A percentile compares a stretch with the other conserved stretches of the same genome.
Conservation (phyloP, 23 tunicate species). For the Halocynthia aurantium region DNA sequence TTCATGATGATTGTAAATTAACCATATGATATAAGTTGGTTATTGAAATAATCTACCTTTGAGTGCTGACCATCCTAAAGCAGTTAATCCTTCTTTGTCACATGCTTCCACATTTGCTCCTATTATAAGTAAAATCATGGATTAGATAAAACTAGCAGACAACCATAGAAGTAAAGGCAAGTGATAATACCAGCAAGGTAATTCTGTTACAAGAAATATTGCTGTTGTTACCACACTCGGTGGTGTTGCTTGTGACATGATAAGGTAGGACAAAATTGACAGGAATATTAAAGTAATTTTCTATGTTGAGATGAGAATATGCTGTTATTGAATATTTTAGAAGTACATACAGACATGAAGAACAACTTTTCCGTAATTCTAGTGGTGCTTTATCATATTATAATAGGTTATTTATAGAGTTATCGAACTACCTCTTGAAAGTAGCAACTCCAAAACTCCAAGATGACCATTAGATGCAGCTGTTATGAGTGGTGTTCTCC, state of each 20-base stretch:
- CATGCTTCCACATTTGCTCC: conserved; percentile 67
- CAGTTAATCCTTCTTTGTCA: conserved; percentile 93
- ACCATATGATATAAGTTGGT: background rate
- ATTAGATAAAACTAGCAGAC: too few relatives aligned
- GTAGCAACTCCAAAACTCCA: conserved; percentile 57
- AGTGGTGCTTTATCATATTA: too few relatives aligned
- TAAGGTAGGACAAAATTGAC: too few relatives aligned
- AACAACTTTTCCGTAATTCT: too few relatives aligned
- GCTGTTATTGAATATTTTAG: background rate
- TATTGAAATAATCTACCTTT: conserved; percentile 37
- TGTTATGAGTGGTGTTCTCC: conserved; percentile 66
- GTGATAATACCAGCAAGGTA: too few relatives aligned
- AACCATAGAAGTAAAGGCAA: too few relatives aligned
- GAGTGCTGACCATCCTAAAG: conserved; percentile 81
- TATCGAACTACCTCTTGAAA: conserved; percentile 49
- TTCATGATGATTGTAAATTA: background rate
- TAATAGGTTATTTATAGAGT: background rate
- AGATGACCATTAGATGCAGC: conserved; percentile 84
- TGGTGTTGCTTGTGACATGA: too few relatives aligned
- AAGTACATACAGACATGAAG: background rate
- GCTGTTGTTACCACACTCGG: too few relatives aligned
- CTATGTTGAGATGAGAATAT: background rate
- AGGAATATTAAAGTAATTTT: background rate
- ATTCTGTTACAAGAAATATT: too few relatives aligned
- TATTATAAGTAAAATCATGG: background rate